Base-by-base conservation (phyloP, 1,140 invertebrate species). In the Trigoniulus corallinus region DNA sequence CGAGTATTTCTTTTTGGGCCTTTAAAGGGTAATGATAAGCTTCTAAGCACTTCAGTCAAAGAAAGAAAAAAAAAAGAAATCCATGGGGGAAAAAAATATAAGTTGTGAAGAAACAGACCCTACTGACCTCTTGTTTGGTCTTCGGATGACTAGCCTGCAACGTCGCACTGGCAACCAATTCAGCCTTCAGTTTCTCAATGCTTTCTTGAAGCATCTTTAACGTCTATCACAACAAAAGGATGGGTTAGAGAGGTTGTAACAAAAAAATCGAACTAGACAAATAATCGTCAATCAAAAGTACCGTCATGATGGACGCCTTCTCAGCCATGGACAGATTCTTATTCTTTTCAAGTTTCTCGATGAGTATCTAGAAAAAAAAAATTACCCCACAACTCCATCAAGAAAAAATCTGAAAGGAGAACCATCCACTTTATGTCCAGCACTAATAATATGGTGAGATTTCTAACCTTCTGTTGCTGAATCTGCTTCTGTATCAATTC, bases 1-100 rank as follows among this genome's bases (percentile, higher is more conserved):
- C 88, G 18, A 92, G 65, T 40, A 92, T 79, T 61, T 89, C 84
- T 60, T 82, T 83, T 62, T 85, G 79, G 0, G 81, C 72, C 65
- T 86, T 34, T 15, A 34, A 15, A 34, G n/a, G n/a, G n/a, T n/a
- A n/a, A n/a, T n/a, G n/a, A n/a, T n/a, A n/a, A n/a, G n/a, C n/a
- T n/a, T n/a, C n/a, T n/a, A n/a, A n/a, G n/a, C n/a, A n/a, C n/a
- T n/a, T n/a, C n/a, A n/a, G n/a, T n/a, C n/a, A n/a, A n/a, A n/a
- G n/a, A n/a, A n/a, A n/a, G n/a, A n/a, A n/a, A 10, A 43, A 47
- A 40, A 48, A 48, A 23, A 50, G 34, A 43, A 51, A 20, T 4
- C 41, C 1, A 56, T 42, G 20, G 2, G 22, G 27, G 44, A 2
- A 25, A n/a, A n/a, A n/a, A n/a, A n/a, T n/a, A 54, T 13, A 45